These are phyloP conservation scores for Erebia ligea DNA, from an alignment of 2,888 invertebrate species.

Conservation along the genomic window DNA sequence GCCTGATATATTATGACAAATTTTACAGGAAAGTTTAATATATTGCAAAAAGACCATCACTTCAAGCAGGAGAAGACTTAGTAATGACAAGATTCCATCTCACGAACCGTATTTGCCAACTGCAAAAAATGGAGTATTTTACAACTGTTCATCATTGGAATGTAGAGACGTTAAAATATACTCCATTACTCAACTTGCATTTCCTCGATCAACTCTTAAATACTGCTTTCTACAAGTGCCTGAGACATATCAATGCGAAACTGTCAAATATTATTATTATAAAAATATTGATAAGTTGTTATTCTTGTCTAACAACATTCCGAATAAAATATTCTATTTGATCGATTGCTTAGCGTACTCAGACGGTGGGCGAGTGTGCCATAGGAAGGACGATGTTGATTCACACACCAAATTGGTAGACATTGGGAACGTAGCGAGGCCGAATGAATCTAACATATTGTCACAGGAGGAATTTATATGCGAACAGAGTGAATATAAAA, in stretches of 20 bases:
- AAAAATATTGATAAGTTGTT: constrained; percentile 69
- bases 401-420: constrained; percentile 63
- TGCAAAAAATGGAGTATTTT: constrained; percentile 51
- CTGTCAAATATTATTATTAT: constrained; percentile 60
- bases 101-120: constrained; percentile 72
- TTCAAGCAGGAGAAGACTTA: constrained; percentile 48
- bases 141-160: constrained; percentile 57
- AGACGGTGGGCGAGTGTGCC: constrained; percentile 66
- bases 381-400: constrained; percentile 55
- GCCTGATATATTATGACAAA: no score
- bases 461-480: constrained; percentile 73
- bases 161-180: constrained; percentile 54
- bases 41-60: constrained; percentile 52
- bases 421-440: constrained; percentile 61
- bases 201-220: constrained; percentile 52
- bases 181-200: constrained; percentile 61
- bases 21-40: constrained; percentile 57
- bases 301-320: constrained; percentile 60
- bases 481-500: constrained; percentile 55
- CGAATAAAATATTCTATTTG: constrained; percentile 60
- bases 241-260: constrained; percentile 57
- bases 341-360: constrained; percentile 71
- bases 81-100: constrained; percentile 53
- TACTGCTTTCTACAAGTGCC: constrained; percentile 53
- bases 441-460: constrained; percentile 60